Conservation (phyloP, 2,113 vertebrate species). For the Chaenocephalus aceratus region DNA sequence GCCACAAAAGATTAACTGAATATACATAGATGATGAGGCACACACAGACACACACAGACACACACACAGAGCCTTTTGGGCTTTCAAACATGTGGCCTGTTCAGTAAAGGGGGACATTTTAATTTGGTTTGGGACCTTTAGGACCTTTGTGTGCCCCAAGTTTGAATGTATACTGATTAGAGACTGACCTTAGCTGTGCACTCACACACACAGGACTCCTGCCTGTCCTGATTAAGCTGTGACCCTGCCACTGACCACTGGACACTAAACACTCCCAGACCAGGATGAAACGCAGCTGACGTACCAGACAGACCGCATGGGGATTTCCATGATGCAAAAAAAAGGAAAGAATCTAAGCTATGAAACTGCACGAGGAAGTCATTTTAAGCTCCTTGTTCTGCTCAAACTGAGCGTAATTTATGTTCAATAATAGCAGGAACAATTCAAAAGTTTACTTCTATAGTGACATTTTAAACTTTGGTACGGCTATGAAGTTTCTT, state of each 20-base stretch:
- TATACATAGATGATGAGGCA: neutral
- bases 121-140: constrained; percentile 27
- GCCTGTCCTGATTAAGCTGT: constrained; percentile 65
- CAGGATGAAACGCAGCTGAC: constrained; percentile 58
- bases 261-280: constrained; percentile 76
- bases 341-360: neutral
- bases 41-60: neutral
- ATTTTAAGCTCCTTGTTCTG: constrained; percentile 59
- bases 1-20: neutral
- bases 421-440: neutral
- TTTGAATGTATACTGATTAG: constrained; percentile 72
- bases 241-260: constrained; percentile 74
- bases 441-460: neutral
- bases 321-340: constrained; percentile 41
- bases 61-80: neutral
- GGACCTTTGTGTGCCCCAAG: constrained; percentile 37
- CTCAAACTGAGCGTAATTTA: constrained; percentile 20
- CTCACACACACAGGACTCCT: constrained; percentile 50
- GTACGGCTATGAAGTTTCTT: neutral
- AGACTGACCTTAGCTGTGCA: constrained; percentile 70
- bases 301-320: constrained; percentile 49
- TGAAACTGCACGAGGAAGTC: constrained; percentile 66
- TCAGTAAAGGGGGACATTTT: constrained; percentile 33
- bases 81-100: constrained; percentile 28
- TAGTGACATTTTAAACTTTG: constrained; percentile 15